Evolutionary conservation across 2,113 vertebrate genomes (phyloP), one percentile per base, ranked within the genome.

Genomic region (Megaceryle maxima): DNA sequence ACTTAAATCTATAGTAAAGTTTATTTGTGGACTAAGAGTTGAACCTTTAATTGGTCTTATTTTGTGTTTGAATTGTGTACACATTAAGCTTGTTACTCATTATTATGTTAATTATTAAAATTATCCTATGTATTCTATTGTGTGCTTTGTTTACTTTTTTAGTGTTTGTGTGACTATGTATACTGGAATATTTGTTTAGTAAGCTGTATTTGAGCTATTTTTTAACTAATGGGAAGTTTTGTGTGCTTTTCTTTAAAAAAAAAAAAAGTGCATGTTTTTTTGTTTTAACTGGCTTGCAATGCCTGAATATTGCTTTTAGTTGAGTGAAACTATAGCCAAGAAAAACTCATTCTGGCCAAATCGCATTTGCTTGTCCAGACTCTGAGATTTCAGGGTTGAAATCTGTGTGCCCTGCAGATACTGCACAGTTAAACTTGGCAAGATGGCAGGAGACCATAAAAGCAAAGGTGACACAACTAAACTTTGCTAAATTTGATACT

Each of bases 41-140:
- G 37, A 75, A 39, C 20, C 66, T 78, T 84, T 75, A 75, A 56
- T 48, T 72, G 69, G 3, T n/a, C 14, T 84, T 62, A 24, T 22
- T 91, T 88, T 88, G 5, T 74, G 33, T 70, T 35, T 75, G 15
- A 75, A 43, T 72, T 87, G 33, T 43, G 46, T 88, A 39, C 21
- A 1, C 4, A 0, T 66, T 18, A 43, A 55, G 13, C 50, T 77
- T 78, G 74, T 91, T 81, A 55, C 14, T 83, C 18, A 1, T 35
- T 1, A 35, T 28, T 77, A 51, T 18, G 57, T 37, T 94, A 94
- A 94, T 84, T 72, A 87, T 95, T 96, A 95, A 87, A 96, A 72
- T 50, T 39, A 74, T 59, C 22, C 11, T 41, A 16, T 41, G 11
- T 86, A 4, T 91, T 87, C 41, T 53, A 16, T 83, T 86, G 56